Evolutionary conservation across 2,888 invertebrate genomes (phyloP).

Genomic region (Unio pictorum): DNA sequence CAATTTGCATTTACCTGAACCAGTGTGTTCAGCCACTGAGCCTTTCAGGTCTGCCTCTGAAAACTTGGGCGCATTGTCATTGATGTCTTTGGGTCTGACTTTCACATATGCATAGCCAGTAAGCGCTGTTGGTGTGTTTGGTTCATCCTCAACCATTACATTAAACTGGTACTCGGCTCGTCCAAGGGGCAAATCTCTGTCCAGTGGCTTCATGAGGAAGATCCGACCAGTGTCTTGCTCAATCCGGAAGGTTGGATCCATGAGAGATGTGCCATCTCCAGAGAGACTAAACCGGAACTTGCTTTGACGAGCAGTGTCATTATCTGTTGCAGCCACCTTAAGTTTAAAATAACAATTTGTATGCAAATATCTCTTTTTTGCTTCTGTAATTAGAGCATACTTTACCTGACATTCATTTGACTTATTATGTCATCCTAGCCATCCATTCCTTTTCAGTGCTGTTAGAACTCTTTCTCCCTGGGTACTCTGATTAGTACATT

Average conservation of each 20-base stretch:
- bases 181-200: slow-evolving; percentile 97
- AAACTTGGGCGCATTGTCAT: slow-evolving; percentile 97
- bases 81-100: slow-evolving; percentile 96
- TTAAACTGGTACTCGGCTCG: slow-evolving; percentile 77
- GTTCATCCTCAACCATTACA: slow-evolving; percentile 68
- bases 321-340: slow-evolving; percentile 95
- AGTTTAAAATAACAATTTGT: slow-evolving; percentile 38
- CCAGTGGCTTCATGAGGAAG: slow-evolving; percentile 91
- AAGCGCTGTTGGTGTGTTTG: slow-evolving; percentile 35
- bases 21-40: slow-evolving; percentile 94
- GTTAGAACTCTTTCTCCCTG: too few relatives aligned
- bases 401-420: too few relatives aligned
- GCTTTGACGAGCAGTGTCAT: slow-evolving; percentile 94
- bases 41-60: slow-evolving; percentile 54
- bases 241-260: slow-evolving; percentile 84
- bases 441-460: too few relatives aligned
- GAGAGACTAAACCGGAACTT: slow-evolving; percentile 85
- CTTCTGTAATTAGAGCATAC: too few relatives aligned
- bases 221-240: slow-evolving; percentile 96
- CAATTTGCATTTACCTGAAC: slow-evolving; percentile 76
- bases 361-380: neutral
- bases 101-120: slow-evolving; percentile 95
- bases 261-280: slow-evolving; percentile 42
- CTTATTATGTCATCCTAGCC: too few relatives aligned
- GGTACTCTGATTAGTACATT: too few relatives aligned